Base-by-base conservation (phyloP, 1,140 invertebrate species). In the Heliconius hewitsoni region DNA sequence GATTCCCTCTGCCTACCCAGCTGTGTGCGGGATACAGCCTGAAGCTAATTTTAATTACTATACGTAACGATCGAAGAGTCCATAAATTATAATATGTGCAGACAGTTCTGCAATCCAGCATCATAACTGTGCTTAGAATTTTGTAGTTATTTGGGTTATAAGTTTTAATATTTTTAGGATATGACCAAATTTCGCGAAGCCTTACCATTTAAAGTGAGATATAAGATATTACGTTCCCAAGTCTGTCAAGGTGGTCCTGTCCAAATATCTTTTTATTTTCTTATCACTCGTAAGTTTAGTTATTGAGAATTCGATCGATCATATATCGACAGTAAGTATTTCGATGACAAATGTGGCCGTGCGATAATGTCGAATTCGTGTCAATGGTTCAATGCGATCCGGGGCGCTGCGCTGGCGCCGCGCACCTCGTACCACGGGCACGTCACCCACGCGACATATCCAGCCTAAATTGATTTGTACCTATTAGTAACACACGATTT, bases 311-410 rank as follows among this genome's bases (percentile, higher is more conserved):
- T 55, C 78, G 70, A 83, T 83, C 81, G 81, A 84, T 84, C 78
- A 82, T 74, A 82, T 80, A 87, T 83, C 85, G 85, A 87, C 83
- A 89, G 82, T 82, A 85, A 83, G 84, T 79, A 85, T 88, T 88
- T 85, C 84, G 79, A 82, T 85, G 85, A 86, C 80, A 87, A 87
- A 84, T 86, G 83, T 82, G 84, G 77, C 79, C 84, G 77, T 81
- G 81, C 80, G 81, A 81, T 84, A 87, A 85, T 85, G 83, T 81
- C 82, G 81, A 87, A 90, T 81, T 88, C 83, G 88, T 88, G 88
- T 90, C 87, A 90, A 78, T 84, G 80, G 88, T 88, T 89, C 88
- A 88, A 88, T 89, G 88, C 78, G 78, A 86, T 73, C 83, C 75
- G 74, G 19, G 50, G 66, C 42, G 42, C 9, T 46, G 34, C 34